A percentile compares a stretch with the other conserved stretches of the same genome.
These are phyloP conservation scores for Merops nubicus DNA, from an alignment of 2,113 vertebrate species.

Conservation along the genomic window DNA sequence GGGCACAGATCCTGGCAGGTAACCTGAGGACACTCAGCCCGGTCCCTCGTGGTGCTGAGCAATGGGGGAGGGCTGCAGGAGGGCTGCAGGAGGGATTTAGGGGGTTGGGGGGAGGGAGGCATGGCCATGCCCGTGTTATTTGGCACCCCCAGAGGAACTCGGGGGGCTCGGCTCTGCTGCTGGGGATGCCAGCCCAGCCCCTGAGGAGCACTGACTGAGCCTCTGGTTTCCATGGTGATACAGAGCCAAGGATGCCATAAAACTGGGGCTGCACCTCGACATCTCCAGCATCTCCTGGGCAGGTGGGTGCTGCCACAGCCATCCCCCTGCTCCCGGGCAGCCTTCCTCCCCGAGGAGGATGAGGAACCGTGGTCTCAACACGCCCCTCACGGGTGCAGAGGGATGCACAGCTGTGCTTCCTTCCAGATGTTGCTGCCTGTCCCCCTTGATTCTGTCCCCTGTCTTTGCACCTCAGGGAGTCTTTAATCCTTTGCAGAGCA, in stretches of 20 bases:
- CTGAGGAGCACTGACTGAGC: no score
- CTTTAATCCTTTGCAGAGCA: rapidly evolving
- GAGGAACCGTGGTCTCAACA: rapidly evolving
- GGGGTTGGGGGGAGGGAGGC: neutral
- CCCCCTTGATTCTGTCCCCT: neutral
- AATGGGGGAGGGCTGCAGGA: rapidly evolving
- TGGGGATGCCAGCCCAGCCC: neutral
- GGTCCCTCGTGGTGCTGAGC: rapidly evolving
- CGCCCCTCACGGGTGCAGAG: neutral
- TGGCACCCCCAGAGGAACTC: neutral
- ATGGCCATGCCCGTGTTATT: rapidly evolving
- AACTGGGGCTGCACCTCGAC: neutral
- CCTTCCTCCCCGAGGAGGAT: neutral
- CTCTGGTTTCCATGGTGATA: neutral
- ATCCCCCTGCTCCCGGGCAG: neutral
- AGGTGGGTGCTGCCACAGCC: neutral
- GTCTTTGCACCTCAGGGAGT: neutral
- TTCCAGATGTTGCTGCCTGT: neutral
- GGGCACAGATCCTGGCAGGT: rapidly evolving
- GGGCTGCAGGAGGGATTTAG: neutral
- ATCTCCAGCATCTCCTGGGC: neutral
- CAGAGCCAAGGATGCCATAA: neutral
- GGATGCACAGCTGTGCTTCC: neutral
- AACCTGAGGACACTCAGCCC: neutral
- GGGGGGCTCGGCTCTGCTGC: rapidly evolving